Conservation (phyloP, 2,113 vertebrate genomes). For the Aix galericulata region DNA sequence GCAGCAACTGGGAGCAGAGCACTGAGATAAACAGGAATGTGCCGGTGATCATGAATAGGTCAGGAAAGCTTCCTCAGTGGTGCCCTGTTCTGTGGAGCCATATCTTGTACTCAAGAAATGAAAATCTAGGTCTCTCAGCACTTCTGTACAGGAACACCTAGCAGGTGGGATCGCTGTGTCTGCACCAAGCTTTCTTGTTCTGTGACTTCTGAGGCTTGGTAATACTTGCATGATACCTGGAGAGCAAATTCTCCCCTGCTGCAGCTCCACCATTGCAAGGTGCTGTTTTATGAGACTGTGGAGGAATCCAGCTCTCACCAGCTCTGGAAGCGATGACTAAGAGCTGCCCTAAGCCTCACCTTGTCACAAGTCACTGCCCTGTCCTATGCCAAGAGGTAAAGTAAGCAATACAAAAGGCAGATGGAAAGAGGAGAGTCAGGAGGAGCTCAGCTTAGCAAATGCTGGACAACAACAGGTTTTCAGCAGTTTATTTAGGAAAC, state of each 20-base stretch:
- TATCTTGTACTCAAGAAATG: not conserved
- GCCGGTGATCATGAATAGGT: not conserved
- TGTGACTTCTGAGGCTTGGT: not conserved
- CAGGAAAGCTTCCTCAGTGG: not conserved
- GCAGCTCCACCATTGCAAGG: not conserved
- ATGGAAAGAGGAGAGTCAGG: not conserved
- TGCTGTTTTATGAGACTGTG: not conserved
- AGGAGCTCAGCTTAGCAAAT: slow-evolving; percentile 46
- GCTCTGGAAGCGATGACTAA: not conserved
- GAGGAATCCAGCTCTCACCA: not conserved
- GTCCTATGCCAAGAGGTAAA: not conserved
- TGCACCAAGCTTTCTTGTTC: not conserved
- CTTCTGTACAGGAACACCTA: not conserved
- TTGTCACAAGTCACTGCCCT: not conserved
- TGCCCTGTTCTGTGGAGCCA: not conserved
- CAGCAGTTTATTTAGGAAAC: slow-evolving; percentile 58
- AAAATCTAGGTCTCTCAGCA: not conserved
- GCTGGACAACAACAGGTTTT: slow-evolving; percentile 45
- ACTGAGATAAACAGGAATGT: not conserved
- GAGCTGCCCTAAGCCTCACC: not conserved
- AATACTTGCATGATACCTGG: not conserved
- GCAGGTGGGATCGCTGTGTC: not conserved
- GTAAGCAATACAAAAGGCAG: slow-evolving; percentile 5
- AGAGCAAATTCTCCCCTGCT: not conserved
- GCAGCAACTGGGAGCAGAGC: not conserved